Base-by-base conservation (phyloP, 2,797 vertebrate species). In the Masticophis lateralis region DNA sequence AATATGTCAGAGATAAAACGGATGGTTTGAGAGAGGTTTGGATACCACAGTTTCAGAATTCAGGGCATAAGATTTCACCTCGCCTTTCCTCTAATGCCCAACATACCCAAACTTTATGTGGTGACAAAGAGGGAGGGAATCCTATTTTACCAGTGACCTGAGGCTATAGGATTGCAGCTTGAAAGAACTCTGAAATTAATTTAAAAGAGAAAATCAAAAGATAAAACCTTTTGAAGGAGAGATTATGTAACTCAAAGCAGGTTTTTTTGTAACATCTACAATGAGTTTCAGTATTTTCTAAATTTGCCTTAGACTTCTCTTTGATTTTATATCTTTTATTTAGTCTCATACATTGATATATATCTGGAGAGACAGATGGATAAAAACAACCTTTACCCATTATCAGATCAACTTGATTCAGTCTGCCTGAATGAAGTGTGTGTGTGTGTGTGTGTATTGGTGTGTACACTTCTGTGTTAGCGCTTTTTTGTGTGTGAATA, bases 401-500 rank as follows among this genome's bases (percentile, higher is more conserved):
- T 57, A 47, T 56, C 11, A 51, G 60, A 47, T 92, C 87, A 88
- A 8, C 2, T 28, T 89, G n/a, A 25, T 47, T 83, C 74, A 47
- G 74, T 83, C 74, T 83, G 74, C 74, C 37, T 83, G 74, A 47
- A 47, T 83, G 37, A 83, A 25, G 18, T 43, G 74, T 83, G 37
- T 43, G 37, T 43, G 32, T 37, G 60, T 61, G 25, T 56, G 55
- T 55, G 55, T 55, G 55, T 55, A 12, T 10, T 57, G 14, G 0
- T 66, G 28, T 66, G 13, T 61, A 61, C 9, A 61, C 25, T 5
- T 69, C 28, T n/a, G n/a, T 69, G 16, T 32, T 14, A 32, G 63
- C 13, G 0, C 4, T 5, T 2, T 32, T 13, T 2, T 1, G 14
- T 1, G 25, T 43, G 3, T 74, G 11, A 69, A 18, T 14, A 9